Percentiles rank a stretch among this genome's conserved stretches.
Conservation (phyloP, 1,140 invertebrate genomes). For the Monochamus saltuarius region DNA sequence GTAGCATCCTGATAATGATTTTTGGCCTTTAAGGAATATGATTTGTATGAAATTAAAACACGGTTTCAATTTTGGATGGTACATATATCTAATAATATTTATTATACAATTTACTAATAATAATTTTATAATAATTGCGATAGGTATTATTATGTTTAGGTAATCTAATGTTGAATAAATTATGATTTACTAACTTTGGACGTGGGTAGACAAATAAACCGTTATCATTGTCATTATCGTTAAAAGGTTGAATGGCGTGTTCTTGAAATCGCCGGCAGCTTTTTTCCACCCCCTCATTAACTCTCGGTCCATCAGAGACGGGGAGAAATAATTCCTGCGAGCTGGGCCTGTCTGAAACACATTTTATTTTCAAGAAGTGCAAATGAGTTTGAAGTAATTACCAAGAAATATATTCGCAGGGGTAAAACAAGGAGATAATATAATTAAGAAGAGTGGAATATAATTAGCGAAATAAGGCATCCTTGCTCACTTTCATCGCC, state of each 20-base stretch:
- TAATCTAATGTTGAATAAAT: too few relatives aligned
- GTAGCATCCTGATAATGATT: too few relatives aligned
- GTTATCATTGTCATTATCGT: neutral
- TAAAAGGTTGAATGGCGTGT: neutral
- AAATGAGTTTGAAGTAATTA: constrained; percentile 5
- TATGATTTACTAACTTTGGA: neutral
- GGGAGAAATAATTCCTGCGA: constrained; percentile 1
- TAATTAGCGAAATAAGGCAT: constrained; percentile 1
- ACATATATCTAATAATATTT: too few relatives aligned
- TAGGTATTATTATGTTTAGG: too few relatives aligned
- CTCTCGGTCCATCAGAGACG: neutral
- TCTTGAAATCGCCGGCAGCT: neutral
- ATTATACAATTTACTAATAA: too few relatives aligned
- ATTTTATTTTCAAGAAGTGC: constrained; percentile 2
- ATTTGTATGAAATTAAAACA: too few relatives aligned
- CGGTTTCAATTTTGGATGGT: too few relatives aligned
- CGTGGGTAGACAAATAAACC: neutral
- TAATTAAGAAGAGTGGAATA: constrained; percentile 5
- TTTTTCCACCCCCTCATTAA: neutral
- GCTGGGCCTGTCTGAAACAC: neutral
- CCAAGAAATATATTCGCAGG: constrained; percentile 1
- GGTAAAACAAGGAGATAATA: constrained; percentile 3
- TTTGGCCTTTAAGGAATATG: too few relatives aligned
- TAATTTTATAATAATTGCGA: too few relatives aligned
- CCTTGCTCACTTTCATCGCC: neutral